Evolutionary conservation across 2,888 invertebrate genomes (phyloP).

Genomic region (Anaspis maculata): DNA sequence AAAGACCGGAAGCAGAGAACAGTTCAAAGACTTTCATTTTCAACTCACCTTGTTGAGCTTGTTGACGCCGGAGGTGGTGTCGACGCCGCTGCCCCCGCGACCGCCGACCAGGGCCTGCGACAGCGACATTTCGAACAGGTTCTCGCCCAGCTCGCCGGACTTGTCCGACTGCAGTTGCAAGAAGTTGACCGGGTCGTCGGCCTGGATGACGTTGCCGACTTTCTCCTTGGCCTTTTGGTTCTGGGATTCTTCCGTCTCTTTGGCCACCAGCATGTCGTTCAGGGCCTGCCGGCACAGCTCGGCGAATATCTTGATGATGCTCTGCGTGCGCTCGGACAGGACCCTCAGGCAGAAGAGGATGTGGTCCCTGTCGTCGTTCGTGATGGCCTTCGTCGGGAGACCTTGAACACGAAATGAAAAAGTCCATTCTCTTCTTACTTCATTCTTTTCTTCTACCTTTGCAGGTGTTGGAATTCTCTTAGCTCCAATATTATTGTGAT

Average conservation of each 20-base stretch:
- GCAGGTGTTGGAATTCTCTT: no score
- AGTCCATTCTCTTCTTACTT: no score
- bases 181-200: conserved; percentile 80
- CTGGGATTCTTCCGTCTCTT: conserved; percentile 61
- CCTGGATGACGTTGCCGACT: conserved; percentile 61
- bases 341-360: conserved; percentile 74
- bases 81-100: conserved; percentile 38
- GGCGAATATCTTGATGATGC: conserved; percentile 64
- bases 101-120: conserved; percentile 78
- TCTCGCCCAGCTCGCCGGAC: conserved; percentile 50
- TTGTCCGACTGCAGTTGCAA: conserved; percentile 60
- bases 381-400: conserved; percentile 67
- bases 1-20: no score
- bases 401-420: no score
- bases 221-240: conserved; percentile 58
- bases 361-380: conserved; percentile 93
- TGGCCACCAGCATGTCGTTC: conserved; percentile 74
- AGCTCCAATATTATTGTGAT: no score
- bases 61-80: conserved; percentile 48
- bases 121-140: conserved; percentile 92
- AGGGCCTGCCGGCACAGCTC: conserved; percentile 68
- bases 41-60: conserved; percentile 66
- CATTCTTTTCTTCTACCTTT: no score
- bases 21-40: no score
- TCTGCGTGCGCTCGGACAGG: conserved; percentile 58